Base-by-base conservation (phyloP, 2,888 invertebrate species). In the Xylocampa areola region DNA sequence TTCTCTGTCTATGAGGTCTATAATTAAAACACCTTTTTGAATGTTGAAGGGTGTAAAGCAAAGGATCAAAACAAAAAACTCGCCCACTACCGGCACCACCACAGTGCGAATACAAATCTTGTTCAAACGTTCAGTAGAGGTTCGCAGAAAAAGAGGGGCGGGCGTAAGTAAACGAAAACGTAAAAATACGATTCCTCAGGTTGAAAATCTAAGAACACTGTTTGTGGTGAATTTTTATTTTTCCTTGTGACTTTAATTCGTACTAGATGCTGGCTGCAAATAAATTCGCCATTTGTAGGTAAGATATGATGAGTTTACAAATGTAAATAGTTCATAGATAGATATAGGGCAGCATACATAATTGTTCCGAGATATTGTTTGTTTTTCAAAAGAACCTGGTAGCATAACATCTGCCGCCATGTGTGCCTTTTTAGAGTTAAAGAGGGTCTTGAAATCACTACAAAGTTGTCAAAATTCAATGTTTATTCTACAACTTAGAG, bases 401-500 rank as follows among this genome's bases (percentile, higher is more conserved):
- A n/a, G n/a, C n/a, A n/a, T n/a, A n/a, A n/a, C n/a, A n/a, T n/a
- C n/a, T n/a, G n/a, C n/a, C n/a, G n/a, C n/a, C n/a, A n/a, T n/a
- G n/a, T n/a, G n/a, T n/a, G n/a, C n/a, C n/a, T n/a, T n/a, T n/a
- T n/a, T n/a, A n/a, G n/a, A n/a, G n/a, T n/a, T n/a, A n/a, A n/a
- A n/a, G n/a, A n/a, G n/a, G n/a, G n/a, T n/a, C n/a, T n/a, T n/a
- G n/a, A n/a, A 21, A 21, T 21, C 2, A 21, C 39, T 30, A 11
- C n/a, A 29, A 63, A 54, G n/a, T 29, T 49, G 16, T 32, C 32
- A 49, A 40, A 44, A 64, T 51, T 17, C 30, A 21, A 33, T 39
- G 48, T 41, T 65, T 54, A 45, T 52, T 51, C 19, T 29, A 7
- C 11, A 17, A 14, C 16, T 39, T 44, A 39, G 35, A 57, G 52